Percentiles rank a stretch among this genome's conserved stretches.
These are phyloP conservation scores for Hippoglossus stenolepis DNA, from an alignment of 2,113 vertebrate species.

Conservation along the genomic window DNA sequence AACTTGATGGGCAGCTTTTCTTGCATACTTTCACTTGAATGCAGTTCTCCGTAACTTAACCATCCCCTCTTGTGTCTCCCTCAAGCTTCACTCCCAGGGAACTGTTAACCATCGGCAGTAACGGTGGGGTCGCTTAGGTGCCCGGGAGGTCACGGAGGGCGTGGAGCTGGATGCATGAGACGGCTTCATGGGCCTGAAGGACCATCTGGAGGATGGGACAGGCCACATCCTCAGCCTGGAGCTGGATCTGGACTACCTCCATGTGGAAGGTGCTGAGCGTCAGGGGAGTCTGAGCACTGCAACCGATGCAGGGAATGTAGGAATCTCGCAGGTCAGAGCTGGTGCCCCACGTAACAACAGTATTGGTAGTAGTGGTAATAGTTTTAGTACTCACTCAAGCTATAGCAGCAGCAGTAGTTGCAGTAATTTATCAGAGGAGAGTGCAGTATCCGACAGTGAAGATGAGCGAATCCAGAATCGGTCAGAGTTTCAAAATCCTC, in stretches of 20 bases:
- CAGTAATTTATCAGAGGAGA: constrained; percentile 87
- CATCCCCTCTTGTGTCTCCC: constrained; percentile 24
- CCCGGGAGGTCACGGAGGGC: constrained; percentile 53
- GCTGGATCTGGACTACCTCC: constrained; percentile 88
- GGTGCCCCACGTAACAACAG: constrained; percentile 79
- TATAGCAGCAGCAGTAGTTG: constrained; percentile 69
- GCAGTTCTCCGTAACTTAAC: background rate
- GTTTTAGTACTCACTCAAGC: constrained; percentile 46
- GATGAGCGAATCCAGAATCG: constrained; percentile 80
- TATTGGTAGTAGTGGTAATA: constrained; percentile 19
- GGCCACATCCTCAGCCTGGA: constrained; percentile 85
- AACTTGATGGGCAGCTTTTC: background rate
- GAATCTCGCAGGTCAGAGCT: constrained; percentile 5
- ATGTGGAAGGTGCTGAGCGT: constrained; percentile 87
- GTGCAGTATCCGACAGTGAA: constrained; percentile 89
- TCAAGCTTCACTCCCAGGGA: constrained; percentile 65
- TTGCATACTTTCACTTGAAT: background rate
- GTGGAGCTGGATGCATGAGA: constrained; percentile 88
- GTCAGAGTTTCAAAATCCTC: constrained; percentile 15
- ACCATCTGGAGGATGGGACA: constrained; percentile 90
- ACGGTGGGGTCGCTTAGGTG: constrained; percentile 57
- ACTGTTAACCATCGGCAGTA: constrained; percentile 36
- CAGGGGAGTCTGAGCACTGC: constrained; percentile 10
- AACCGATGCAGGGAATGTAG: background rate
- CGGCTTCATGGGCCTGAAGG: constrained; percentile 99